phyloP scores from a whole-genome alignment of 2,797 vertebrate genomes.

The Pseudomugil gertrudae region DNA sequence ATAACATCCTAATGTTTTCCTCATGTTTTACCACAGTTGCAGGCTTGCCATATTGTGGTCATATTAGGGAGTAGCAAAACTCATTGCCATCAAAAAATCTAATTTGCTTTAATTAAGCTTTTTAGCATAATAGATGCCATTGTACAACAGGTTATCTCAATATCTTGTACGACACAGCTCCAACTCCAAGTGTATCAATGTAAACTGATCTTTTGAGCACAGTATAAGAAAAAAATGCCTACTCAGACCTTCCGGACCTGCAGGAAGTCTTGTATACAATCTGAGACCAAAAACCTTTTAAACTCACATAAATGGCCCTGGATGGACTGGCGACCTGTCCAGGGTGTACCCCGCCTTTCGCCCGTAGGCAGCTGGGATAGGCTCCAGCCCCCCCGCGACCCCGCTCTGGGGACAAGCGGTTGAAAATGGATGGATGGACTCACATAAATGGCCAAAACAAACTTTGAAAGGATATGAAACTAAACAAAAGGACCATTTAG shows the following conservation, averaged over 20 bases:
- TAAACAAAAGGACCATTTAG: too few species aligned
- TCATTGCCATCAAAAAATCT: not conserved
- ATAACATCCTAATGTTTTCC: constrained; percentile 39
- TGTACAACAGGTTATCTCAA: not conserved
- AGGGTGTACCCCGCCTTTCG: too few species aligned
- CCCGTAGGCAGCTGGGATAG: too few species aligned
- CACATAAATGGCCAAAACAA: too few species aligned
- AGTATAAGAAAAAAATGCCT: not conserved
- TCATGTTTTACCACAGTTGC: not conserved
- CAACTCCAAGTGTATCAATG: not conserved
- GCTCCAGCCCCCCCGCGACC: too few species aligned
- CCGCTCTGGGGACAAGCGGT: too few species aligned
- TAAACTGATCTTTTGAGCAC: not conserved
- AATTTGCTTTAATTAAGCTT: not conserved
- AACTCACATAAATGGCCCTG: too few species aligned
- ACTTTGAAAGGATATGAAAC: not conserved
- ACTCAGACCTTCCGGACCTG: not conserved
- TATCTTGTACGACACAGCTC: not conserved
- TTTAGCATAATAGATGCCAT: not conserved
- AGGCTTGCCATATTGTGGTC: constrained; percentile 1
- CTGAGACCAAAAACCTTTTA: not conserved
- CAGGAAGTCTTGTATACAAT: too few species aligned
- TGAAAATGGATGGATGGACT: too few species aligned
- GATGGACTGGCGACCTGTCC: too few species aligned
- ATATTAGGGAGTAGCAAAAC: too few species aligned